Evolutionary conservation across 2,113 vertebrate genomes (phyloP).

Genomic region (Aphelocoma coerulescens): DNA sequence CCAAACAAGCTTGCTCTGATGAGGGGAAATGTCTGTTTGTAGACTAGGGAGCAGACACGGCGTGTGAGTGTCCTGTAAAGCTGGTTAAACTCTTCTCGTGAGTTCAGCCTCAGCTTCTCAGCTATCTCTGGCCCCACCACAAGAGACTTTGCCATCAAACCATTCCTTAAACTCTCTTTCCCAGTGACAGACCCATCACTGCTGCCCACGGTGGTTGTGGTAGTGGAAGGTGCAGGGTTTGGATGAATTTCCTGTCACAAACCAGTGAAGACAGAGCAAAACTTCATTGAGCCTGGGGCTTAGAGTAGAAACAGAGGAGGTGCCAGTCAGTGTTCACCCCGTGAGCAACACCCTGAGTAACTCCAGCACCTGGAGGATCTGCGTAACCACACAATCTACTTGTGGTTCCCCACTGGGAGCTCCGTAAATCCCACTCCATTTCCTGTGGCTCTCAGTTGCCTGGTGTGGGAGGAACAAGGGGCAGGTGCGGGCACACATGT

Average conservation of each 20-base stretch:
- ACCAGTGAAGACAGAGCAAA: neutral
- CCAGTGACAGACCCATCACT: rapidly evolving
- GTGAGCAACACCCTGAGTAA: neutral
- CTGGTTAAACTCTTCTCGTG: neutral
- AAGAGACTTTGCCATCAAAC: neutral
- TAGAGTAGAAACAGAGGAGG: neutral
- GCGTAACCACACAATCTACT: neutral
- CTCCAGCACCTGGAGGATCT: neutral
- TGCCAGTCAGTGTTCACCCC: neutral
- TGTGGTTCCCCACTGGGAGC: neutral
- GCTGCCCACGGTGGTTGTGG: rapidly evolving
- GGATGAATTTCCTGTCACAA: rapidly evolving
- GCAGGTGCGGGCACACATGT: rapidly evolving
- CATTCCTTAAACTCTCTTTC: neutral
- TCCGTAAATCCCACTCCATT: neutral
- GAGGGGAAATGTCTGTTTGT: neutral
- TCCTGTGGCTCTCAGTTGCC: neutral
- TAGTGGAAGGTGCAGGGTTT: neutral
- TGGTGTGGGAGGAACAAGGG: neutral
- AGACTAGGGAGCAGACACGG: neutral
- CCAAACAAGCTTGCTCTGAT: neutral
- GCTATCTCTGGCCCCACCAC: neutral
- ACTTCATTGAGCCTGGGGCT: neutral
- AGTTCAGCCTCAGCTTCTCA: neutral
- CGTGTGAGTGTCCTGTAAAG: rapidly evolving